Evolutionary conservation across 2,888 invertebrate genomes (phyloP).

Genomic region (Drosophila barbarae): DNA sequence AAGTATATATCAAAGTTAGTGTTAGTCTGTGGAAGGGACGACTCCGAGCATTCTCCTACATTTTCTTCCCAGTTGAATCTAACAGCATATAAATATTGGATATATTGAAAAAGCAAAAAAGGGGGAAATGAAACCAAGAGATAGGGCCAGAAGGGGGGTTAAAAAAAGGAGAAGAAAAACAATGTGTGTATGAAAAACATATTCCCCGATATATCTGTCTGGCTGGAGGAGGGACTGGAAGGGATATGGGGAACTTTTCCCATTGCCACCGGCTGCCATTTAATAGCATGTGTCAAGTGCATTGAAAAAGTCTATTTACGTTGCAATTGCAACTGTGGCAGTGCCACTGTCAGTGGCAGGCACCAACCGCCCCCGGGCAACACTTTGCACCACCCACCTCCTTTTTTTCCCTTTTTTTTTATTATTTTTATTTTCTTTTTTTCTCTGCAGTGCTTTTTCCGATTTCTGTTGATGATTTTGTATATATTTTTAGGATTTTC

Average conservation of each 20-base stretch:
- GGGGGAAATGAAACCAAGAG: conserved; percentile 1
- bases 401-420: conserved; percentile 9
- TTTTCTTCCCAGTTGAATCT: conserved; percentile 19
- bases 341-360: conserved; percentile 36
- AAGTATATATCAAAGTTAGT: background rate
- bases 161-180: conserved; percentile 21
- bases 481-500: conserved; percentile 47
- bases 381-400: conserved; percentile 16
- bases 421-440: background rate
- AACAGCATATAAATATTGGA: conserved; percentile 66
- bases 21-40: conserved; percentile 1
- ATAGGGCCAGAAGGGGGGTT: background rate
- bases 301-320: conserved; percentile 75
- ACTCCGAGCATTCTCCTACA: conserved; percentile 2
- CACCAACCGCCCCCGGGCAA: conserved; percentile 13
- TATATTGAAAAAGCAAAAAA: conserved; percentile 36
- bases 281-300: conserved; percentile 75
- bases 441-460: conserved; percentile 17
- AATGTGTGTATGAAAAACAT: conserved; percentile 32
- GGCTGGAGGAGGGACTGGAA: conserved; percentile 4
- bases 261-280: conserved; percentile 63
- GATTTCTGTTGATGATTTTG: conserved; percentile 44
- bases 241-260: conserved; percentile 2
- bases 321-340: conserved; percentile 62
- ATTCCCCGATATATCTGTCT: conserved; percentile 48